These are phyloP conservation scores for Planococcus citri DNA, from an alignment of 1,140 invertebrate species.

Conservation along the genomic window DNA sequence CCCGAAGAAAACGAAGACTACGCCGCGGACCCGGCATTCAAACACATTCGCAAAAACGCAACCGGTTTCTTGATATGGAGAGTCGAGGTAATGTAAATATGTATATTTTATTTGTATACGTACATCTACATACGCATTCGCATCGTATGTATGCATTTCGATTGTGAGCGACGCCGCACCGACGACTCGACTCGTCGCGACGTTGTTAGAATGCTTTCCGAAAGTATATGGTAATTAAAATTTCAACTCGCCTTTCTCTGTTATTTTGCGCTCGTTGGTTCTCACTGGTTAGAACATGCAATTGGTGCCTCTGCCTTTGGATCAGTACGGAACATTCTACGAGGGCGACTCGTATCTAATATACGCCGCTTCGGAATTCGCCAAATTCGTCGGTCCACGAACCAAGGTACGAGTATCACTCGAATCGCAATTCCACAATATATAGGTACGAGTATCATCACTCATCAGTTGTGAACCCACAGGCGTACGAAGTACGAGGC, in stretches of 20 bases:
- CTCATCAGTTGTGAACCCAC: not conserved
- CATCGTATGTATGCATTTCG: no score
- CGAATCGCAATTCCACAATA: not conserved
- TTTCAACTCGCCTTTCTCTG: not conserved
- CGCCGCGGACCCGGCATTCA: slow-evolving; percentile 26
- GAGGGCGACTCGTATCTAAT: slow-evolving; percentile 67
- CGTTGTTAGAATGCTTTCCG: not conserved
- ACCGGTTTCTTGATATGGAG: slow-evolving; percentile 28
- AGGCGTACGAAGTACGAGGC: slow-evolving; percentile 25
- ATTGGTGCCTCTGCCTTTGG: slow-evolving; percentile 41
- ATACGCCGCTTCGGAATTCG: slow-evolving; percentile 28
- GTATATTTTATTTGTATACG: slow-evolving; percentile 11
- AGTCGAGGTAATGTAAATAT: slow-evolving; percentile 26
- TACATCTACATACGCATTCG: no score
- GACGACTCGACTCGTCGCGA: not conserved
- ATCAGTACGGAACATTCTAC: slow-evolving; percentile 52
- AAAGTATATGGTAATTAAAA: not conserved
- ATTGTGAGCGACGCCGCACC: not conserved
- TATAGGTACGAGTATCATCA: not conserved
- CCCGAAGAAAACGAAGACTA: not conserved
- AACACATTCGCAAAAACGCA: slow-evolving; percentile 25
- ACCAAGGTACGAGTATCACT: slow-evolving; percentile 27
- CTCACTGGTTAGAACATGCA: slow-evolving; percentile 38
- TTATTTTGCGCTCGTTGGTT: not conserved
- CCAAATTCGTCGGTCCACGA: slow-evolving; percentile 26